Percentiles rank a stretch among this genome's conserved stretches.
Evolutionary conservation across 2,797 vertebrate genomes (phyloP).

Genomic region (Pipistrellus pygmaeus): DNA sequence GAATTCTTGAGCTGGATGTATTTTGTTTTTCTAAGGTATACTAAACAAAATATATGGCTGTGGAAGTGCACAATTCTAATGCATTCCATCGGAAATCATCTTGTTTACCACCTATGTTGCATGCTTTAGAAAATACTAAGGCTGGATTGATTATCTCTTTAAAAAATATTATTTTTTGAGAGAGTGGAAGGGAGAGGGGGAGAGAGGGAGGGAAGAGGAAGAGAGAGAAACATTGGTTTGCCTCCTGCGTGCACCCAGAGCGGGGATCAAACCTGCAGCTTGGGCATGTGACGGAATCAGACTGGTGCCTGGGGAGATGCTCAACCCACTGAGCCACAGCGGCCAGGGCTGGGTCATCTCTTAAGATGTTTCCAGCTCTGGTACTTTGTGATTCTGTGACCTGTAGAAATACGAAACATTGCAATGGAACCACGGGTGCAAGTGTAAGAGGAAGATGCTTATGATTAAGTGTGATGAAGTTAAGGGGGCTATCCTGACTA

Average conservation of each 20-base stretch:
- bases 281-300: no score
- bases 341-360: not conserved
- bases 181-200: no score
- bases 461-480: not conserved
- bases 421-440: not conserved
- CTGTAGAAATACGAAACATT: not conserved
- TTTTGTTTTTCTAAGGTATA: not conserved
- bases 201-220: no score
- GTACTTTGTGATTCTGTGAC: constrained; percentile 27
- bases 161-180: no score
- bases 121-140: constrained; percentile 7
- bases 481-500: not conserved
- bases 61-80: not conserved
- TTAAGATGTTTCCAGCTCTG: not conserved
- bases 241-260: no score
- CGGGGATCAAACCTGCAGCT: no score
- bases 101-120: not conserved
- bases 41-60: not conserved
- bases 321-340: no score
- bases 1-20: not conserved
- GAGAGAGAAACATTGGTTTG: no score
- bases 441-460: not conserved
- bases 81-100: not conserved
- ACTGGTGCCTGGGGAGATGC: no score
- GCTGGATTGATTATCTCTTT: not conserved